Evolutionary conservation across 92 coral and sea anemone genomes (phyloP), one percentile per base, ranked within the genome.

Genomic region (Palythoa grandiflora): DNA sequence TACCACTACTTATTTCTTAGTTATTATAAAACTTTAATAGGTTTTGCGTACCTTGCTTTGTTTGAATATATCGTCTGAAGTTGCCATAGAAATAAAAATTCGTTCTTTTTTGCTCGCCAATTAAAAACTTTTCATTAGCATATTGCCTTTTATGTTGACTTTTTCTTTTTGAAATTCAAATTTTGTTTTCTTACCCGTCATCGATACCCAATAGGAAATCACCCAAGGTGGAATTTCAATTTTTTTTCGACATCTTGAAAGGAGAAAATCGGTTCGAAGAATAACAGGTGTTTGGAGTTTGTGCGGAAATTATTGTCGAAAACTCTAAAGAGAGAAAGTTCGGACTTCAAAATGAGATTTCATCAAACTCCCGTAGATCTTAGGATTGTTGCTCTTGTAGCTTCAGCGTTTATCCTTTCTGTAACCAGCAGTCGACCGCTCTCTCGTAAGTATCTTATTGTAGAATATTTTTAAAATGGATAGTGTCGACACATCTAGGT

Each of bases 111-210:
- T 44, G 86, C 36, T 81, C 86, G 75, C 73, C 73, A 47, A 81
- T 65, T 63, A 75, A 78, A 84, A 63, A 91, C 68, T 36, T 35
- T 5, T 52, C 83, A 77, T 91, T 91, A 84, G 94, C 94, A 91
- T 91, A 87, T 79, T 68, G 74, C 28, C 71, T 60, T 84, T 52
- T 65, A 6, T 81, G 52, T 91, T 91, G 87, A 85, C 94, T 91
- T 77, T 65, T 48, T 89, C 54, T 88, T 89, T 76, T 52, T 77
- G 94, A 85, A 91, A 91, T 91, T 91, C 89, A 91, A 91, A 91
- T 91, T 88, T 84, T 40, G 78, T 66, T 72, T 88, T 78, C 44
- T 80, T 68, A 20, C 66, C 65, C 86, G 93, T 88, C 91, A 91
- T 17, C 80, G 16, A 48, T 20, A 36, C 36, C 94, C 94, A 91